phyloP scores from a whole-genome alignment of 2,797 vertebrate species.

The Melanotaenia parkinsoni region DNA sequence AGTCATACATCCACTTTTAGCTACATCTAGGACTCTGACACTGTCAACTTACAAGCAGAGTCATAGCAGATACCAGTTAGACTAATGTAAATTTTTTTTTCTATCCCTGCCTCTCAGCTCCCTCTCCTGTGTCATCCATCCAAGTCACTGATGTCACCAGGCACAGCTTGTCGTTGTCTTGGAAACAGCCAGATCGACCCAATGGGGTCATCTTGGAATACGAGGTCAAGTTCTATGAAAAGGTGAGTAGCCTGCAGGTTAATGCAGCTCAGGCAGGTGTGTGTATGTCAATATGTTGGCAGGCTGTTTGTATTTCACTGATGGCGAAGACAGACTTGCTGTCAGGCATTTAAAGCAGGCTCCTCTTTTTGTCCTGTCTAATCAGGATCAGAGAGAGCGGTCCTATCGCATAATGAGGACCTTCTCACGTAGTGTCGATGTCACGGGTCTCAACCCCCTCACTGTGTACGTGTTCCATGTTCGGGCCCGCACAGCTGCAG shows the following conservation, averaged over 20 bases:
- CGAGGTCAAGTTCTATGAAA: slow-evolving; percentile 99
- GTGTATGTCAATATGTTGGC: slow-evolving; percentile 51
- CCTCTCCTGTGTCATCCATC: slow-evolving; percentile 92
- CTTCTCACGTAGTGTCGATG: slow-evolving; percentile 88
- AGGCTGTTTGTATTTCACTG: slow-evolving; percentile 38
- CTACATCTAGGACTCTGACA: background rate
- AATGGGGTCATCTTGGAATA: slow-evolving; percentile 98
- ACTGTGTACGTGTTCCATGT: slow-evolving; percentile 98
- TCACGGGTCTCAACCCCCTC: slow-evolving; percentile 93
- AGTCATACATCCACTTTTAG: background rate
- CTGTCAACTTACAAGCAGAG: background rate
- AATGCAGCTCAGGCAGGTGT: slow-evolving; percentile 43
- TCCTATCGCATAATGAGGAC: slow-evolving; percentile 98
- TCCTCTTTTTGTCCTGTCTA: slow-evolving; percentile 45
- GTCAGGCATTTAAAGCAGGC: slow-evolving; percentile 44
- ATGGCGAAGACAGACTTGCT: slow-evolving; percentile 44
- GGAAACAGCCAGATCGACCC: slow-evolving; percentile 95
- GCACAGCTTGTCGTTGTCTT: slow-evolving; percentile 92
- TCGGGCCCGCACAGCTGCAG: slow-evolving; percentile 94
- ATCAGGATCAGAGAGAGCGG: slow-evolving; percentile 95
- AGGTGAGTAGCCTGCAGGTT: slow-evolving; percentile 85
- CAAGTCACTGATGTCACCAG: slow-evolving; percentile 95
- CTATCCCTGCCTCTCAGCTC: slow-evolving; percentile 81
- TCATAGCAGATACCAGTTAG: background rate
- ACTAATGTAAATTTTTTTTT: slow-evolving; percentile 2